Percentiles rank a stretch among this genome's conserved stretches.
phyloP scores from a whole-genome alignment of 1,140 invertebrate genomes.

The Artemia franciscana region DNA sequence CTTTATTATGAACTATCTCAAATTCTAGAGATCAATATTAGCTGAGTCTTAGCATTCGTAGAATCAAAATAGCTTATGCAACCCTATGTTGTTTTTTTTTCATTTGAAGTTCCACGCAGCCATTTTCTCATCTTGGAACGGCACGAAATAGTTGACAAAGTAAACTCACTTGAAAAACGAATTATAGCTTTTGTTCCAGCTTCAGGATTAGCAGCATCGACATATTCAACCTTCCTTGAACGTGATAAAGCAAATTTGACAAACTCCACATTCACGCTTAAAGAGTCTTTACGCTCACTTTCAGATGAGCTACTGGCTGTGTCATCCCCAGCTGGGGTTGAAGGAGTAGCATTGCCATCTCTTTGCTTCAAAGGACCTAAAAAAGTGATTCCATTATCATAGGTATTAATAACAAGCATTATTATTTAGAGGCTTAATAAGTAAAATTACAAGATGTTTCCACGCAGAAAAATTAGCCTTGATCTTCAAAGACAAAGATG shows the following conservation, averaged over 20 bases:
- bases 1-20: too few relatives aligned
- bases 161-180: constrained; percentile 61
- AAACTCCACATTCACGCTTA: constrained; percentile 89
- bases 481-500: too few relatives aligned
- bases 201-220: constrained; percentile 22
- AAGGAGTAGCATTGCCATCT: not conserved
- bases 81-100: too few relatives aligned
- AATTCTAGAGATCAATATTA: too few relatives aligned
- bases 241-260: constrained; percentile 84
- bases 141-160: constrained; percentile 6
- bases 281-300: constrained; percentile 73
- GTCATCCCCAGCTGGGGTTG: constrained; percentile 21
- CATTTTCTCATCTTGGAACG: not conserved
- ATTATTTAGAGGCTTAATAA: too few relatives aligned
- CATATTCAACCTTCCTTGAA: constrained; percentile 53
- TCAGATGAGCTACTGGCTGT: constrained; percentile 31
- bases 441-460: too few relatives aligned
- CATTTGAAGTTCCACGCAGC: too few relatives aligned
- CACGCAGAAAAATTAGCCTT: too few relatives aligned
- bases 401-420: too few relatives aligned
- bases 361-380: not conserved
- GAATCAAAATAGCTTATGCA: too few relatives aligned
- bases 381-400: too few relatives aligned
- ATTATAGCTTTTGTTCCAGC: constrained; percentile 49
- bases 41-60: too few relatives aligned